Base-by-base conservation (phyloP, 2,797 vertebrate species). In the Coracias cyanogaster region DNA sequence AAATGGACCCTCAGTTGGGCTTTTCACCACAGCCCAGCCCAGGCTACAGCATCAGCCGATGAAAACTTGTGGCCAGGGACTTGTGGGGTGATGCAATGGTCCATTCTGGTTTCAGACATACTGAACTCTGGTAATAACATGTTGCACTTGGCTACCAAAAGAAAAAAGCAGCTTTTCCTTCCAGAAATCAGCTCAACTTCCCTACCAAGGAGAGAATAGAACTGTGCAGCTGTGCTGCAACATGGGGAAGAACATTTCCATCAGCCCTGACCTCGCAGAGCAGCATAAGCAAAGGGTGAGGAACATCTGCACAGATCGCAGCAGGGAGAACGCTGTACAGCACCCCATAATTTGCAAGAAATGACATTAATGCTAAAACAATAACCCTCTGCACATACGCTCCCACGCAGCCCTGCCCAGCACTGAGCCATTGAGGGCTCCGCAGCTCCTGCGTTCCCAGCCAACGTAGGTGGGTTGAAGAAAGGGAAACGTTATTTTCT, bases 381-480 rank as follows among this genome's bases (percentile, higher is more conserved):
- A 51, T 12, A 49, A 58, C 45, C 31, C 76, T 11, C 28, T 3
- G 51, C 41, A 12, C 37, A 1, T 1, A 9, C 37, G 7, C 74
- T 65, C 81, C 90, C 66, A 45, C 64, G 2, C 80, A 37, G 4
- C 66, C 66, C 82, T 31, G 41, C 80, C 82, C 80, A 43, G 77
- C 16, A 0, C 71, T 0, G 45, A 1, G 0, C 64, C n/a, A 1
- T 1, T 0, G 37, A 18, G 73, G 61, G 54, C 73, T n/a, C 74
- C 5, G 64, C 69, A 58, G 43, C 64, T 18, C 6, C 60, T 39
- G 48, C 41, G 4, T 8, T 21, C 16, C 1, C 76, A 73, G 57
- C 1, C 60, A 7, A 1, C 0, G 51, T 15, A 17, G 65, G 66
- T 13, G 77, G 65, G 45, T 2, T 55, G 62, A 8, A 62, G 62